Evolutionary conservation across 2,888 invertebrate species (phyloP).

Genomic region (Dromius quadrimaculatus): DNA sequence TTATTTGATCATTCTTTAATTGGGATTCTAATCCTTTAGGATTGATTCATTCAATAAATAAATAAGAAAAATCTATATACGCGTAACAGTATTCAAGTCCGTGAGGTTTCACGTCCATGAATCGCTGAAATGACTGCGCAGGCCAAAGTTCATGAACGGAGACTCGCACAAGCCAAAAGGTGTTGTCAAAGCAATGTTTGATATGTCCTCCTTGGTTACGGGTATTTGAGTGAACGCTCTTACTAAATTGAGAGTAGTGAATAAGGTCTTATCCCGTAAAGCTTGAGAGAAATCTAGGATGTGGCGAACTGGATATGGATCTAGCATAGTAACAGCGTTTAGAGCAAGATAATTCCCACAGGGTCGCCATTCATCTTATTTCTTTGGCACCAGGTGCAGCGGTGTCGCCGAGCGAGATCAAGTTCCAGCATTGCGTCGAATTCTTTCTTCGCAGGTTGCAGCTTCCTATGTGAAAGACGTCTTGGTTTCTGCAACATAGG

Average conservation of each 20-base stretch:
- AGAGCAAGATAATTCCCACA: constrained; percentile 11
- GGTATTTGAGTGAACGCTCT: constrained; percentile 63
- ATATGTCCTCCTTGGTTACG: constrained; percentile 57
- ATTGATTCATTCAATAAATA: no score
- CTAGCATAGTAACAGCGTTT: background rate
- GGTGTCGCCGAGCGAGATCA: no score
- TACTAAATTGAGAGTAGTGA: constrained; percentile 59
- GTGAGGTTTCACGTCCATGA: constrained; percentile 59
- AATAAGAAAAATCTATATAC: no score
- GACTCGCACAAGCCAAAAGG: constrained; percentile 13
- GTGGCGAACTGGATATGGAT: constrained; percentile 54
- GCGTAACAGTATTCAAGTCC: constrained; percentile 59
- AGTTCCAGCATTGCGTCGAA: no score
- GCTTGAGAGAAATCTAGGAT: constrained; percentile 60
- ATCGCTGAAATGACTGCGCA: constrained; percentile 63
- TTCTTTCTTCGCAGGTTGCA: background rate
- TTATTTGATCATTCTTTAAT: no score
- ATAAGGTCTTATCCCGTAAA: constrained; percentile 57
- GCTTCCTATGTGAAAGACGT: background rate
- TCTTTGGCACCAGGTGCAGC: constrained; percentile 17
- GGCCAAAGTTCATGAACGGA: constrained; percentile 58
- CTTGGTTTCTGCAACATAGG: no score
- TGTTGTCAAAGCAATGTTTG: constrained; percentile 60
- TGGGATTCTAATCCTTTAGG: no score
- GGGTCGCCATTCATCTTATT: constrained; percentile 9